Evolutionary conservation across 2,888 invertebrate species (phyloP), one percentile per base, ranked within the genome.

Genomic region (Volucella inanis): DNA sequence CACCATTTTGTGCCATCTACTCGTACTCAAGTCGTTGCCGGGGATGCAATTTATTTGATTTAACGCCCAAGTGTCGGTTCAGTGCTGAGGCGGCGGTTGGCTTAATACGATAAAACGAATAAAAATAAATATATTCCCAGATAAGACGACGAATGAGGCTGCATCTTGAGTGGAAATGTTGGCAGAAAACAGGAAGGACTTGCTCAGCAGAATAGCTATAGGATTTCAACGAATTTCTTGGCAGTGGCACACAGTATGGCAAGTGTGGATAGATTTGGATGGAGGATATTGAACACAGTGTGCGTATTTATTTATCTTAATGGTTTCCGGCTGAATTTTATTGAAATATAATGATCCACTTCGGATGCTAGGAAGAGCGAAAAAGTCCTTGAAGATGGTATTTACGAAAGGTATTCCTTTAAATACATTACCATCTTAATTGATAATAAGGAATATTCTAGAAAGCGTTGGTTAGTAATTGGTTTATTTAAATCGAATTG

Each of bases 241-340:
- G 18, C 62, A 57, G 52, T 45, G 41, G 55, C 74, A 65, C 38
- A 14, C 62, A 57, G 47, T 45, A 31, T 12, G 12, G 14, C 41
- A 50, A 68, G 50, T 61, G 65, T 71, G 65, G 62, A 77, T 65
- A 52, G 15, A 64, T 67, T 38, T 52, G 43, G 18, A 14, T 14
- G 43, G 18, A 49, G 15, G 31, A 55, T 12, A 59, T 49, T 52
- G 70, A 49, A 65, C 22, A 61, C 59, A 67, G 71, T 72, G 76
- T 70, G 82, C 70, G 67, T 77, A 79, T 85, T 83, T 86, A 88
- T 88, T 88, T 88, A 88, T 88, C 88, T 88, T 88, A 88, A 88
- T 88, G 88, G 88, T 87, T 88, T 88, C 88, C 88, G 88, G 88
- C 86, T 88, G 87, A 88, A 84, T 88, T 88, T 88, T 88, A 88